Conservation (phyloP, 2,113 vertebrate species). For the Austrofundulus limnaeus region DNA sequence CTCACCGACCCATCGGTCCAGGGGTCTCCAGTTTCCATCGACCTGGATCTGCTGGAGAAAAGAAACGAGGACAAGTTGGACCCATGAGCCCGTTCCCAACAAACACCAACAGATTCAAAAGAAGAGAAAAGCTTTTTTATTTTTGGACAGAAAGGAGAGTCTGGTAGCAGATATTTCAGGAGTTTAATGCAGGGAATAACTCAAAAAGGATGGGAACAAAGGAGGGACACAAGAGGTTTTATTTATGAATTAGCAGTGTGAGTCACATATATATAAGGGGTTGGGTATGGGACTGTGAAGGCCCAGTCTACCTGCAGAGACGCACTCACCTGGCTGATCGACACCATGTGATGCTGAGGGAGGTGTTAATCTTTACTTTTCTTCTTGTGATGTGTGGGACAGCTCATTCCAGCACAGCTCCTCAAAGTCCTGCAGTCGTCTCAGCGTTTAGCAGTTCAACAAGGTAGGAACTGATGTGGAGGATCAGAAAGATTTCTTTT, state of each 20-base stretch:
- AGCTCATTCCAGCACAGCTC: constrained; percentile 46
- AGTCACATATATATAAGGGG: too few relatives aligned
- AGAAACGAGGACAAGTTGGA: constrained; percentile 4
- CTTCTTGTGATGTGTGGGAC: constrained; percentile 44
- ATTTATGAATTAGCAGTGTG: too few relatives aligned
- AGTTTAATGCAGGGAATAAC: constrained; percentile 30
- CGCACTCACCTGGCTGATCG: constrained; percentile 23
- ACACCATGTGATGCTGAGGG: constrained; percentile 55
- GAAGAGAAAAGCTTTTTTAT: constrained; percentile 15
- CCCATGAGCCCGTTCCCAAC: background rate
- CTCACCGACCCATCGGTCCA: background rate
- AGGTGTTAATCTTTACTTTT: constrained; percentile 59
- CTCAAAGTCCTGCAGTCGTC: constrained; percentile 4
- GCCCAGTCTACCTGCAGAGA: accelerated
- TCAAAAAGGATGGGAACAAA: constrained; percentile 13
- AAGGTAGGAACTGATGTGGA: constrained; percentile 42
- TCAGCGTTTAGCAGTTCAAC: background rate
- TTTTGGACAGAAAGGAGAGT: constrained; percentile 26
- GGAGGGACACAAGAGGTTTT: background rate
- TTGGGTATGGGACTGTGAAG: too few relatives aligned
- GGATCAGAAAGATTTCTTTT: too few relatives aligned
- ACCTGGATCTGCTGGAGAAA: constrained; percentile 26
- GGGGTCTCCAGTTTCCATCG: constrained; percentile 37
- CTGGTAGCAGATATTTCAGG: constrained; percentile 35
- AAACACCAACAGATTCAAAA: background rate